These are phyloP conservation scores for Rhagonycha lutea DNA, from an alignment of 2,888 invertebrate species.

Conservation along the genomic window DNA sequence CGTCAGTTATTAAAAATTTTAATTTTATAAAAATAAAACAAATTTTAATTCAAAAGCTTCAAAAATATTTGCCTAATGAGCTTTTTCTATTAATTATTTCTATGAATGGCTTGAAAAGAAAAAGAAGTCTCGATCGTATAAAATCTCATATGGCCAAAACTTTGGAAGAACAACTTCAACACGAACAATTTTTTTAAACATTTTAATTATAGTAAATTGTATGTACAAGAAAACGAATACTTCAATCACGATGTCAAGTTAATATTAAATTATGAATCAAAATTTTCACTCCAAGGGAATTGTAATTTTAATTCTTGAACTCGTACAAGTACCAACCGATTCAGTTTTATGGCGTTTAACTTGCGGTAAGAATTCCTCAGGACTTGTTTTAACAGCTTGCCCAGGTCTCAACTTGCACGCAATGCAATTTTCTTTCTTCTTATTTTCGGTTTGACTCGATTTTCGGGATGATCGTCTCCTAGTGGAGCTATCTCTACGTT, in stretches of 20 bases:
- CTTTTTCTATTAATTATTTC: too few relatives aligned
- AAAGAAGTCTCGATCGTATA: too few relatives aligned
- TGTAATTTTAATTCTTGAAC: neutral
- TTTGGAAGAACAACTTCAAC: too few relatives aligned
- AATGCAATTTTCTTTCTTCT: neutral
- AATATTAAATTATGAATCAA: neutral
- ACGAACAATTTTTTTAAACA: neutral
- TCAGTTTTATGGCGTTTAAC: neutral
- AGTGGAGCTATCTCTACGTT: neutral
- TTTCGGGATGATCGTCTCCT: neutral
- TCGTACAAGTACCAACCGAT: neutral
- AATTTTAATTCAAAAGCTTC: too few relatives aligned
- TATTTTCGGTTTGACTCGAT: neutral
- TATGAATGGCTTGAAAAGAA: too few relatives aligned
- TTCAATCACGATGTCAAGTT: neutral
- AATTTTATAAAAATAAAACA: too few relatives aligned
- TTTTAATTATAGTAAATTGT: neutral
- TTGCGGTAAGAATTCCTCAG: slow-evolving; percentile 16
- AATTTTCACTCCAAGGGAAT: neutral
- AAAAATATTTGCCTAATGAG: too few relatives aligned
- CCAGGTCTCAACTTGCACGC: slow-evolving; percentile 5
- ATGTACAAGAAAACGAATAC: neutral
- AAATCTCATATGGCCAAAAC: too few relatives aligned
- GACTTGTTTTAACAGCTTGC: slow-evolving; percentile 15
- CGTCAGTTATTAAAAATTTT: too few relatives aligned